Evolutionary conservation across 53 echinoderm and acorn worm species (phyloP).

Genomic region (Henricia sp.): DNA sequence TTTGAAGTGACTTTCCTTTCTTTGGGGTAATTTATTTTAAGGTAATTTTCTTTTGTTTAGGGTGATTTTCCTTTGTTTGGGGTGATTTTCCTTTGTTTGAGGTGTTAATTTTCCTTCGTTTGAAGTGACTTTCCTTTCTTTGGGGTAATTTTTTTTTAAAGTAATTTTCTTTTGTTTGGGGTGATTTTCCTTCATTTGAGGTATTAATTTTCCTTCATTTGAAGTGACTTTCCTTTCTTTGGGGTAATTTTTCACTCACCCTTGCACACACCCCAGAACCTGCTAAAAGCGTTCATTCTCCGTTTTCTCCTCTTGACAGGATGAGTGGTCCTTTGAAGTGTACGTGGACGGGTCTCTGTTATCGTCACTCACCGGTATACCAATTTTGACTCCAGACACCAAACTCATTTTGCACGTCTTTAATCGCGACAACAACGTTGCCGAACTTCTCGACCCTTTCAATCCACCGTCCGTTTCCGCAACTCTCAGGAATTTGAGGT

Average conservation of each 20-base stretch:
- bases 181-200: neutral
- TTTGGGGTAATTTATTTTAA: too few species aligned
- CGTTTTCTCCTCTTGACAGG: neutral
- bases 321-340: conserved; percentile 51
- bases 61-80: too few species aligned
- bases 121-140: too few species aligned
- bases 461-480: conserved; percentile 22
- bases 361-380: conserved; percentile 42
- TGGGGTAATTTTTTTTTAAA: too few species aligned
- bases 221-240: too few species aligned
- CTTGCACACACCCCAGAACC: neutral
- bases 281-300: too few species aligned
- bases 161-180: too few species aligned
- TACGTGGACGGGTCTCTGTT: conserved; percentile 35
- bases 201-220: neutral
- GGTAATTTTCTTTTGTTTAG: too few species aligned
- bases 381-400: conserved; percentile 23
- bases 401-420: conserved; percentile 56
- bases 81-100: too few species aligned
- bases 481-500: conserved; percentile 37
- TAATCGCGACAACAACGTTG: conserved; percentile 41
- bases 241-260: too few species aligned
- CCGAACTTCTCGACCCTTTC: conserved; percentile 30
- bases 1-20: too few species aligned
- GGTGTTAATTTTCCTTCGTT: too few species aligned